Conservation (phyloP, 2,113 vertebrate genomes). For the Chaenocephalus aceratus region DNA sequence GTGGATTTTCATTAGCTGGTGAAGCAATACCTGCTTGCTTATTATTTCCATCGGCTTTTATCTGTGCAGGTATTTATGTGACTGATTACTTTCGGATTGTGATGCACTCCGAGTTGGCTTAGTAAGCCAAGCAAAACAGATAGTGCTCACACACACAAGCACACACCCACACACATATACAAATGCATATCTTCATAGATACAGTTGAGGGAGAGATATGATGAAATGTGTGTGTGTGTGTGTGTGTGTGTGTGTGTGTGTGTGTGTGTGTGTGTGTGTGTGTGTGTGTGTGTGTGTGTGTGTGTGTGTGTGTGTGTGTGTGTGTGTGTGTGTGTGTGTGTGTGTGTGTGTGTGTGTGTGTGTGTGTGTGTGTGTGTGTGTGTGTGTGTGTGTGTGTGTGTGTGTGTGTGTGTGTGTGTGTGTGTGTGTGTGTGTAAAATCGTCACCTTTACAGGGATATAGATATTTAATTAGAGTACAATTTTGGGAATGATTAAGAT, state of each 20-base stretch:
- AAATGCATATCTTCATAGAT: conserved; percentile 4
- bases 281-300: no score
- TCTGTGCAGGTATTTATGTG: conserved; percentile 35
- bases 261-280: no score
- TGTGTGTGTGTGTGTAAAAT: no score
- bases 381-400: no score
- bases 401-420: background rate
- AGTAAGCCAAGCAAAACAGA: conserved; percentile 10
- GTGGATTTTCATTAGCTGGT: conserved; percentile 42
- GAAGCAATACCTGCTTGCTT: conserved; percentile 49
- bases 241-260: no score
- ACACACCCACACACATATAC: no score
- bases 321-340: no score
- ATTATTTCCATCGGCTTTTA: conserved; percentile 42
- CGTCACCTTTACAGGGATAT: background rate
- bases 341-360: no score
- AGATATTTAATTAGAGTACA: background rate
- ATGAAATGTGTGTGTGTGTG: background rate
- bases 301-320: no score
- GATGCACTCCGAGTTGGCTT: conserved; percentile 20
- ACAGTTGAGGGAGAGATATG: background rate
- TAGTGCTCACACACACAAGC: background rate
- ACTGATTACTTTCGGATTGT: conserved; percentile 53
- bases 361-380: no score
- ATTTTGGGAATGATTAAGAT: no score